Conservation (phyloP, 2,113 vertebrate genomes). For the Ageneiosus marmoratus region DNA sequence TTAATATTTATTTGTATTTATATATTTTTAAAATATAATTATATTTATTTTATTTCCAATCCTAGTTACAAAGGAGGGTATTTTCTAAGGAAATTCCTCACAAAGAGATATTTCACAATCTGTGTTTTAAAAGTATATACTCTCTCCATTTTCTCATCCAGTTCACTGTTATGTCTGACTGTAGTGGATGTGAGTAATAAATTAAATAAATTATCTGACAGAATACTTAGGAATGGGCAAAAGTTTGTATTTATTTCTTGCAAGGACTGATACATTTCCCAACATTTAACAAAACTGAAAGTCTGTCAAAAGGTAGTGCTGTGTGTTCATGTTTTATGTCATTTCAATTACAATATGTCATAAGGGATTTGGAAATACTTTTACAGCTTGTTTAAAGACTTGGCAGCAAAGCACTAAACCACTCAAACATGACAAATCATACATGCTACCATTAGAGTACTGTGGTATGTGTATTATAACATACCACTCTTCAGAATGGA, state of each 20-base stretch:
- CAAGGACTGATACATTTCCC: not conserved
- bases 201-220: not conserved
- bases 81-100: slow-evolving; percentile 34
- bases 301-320: not conserved
- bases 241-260: no score
- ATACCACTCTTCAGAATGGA: not conserved
- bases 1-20: no score
- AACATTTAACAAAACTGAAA: not conserved
- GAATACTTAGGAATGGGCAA: not conserved
- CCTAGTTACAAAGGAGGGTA: slow-evolving; percentile 21
- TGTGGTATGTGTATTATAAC: not conserved
- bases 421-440: not conserved
- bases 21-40: no score
- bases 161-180: not conserved
- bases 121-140: not conserved
- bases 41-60: slow-evolving; percentile 12
- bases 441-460: not conserved
- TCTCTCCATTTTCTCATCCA: not conserved
- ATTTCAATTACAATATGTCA: not conserved
- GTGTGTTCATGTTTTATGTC: not conserved
- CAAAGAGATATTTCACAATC: slow-evolving; percentile 17
- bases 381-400: not conserved
- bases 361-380: not conserved
- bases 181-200: not conserved
- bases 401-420: not conserved